phyloP scores from a whole-genome alignment of 2,113 vertebrate species.

The Nanorana parkeri region DNA sequence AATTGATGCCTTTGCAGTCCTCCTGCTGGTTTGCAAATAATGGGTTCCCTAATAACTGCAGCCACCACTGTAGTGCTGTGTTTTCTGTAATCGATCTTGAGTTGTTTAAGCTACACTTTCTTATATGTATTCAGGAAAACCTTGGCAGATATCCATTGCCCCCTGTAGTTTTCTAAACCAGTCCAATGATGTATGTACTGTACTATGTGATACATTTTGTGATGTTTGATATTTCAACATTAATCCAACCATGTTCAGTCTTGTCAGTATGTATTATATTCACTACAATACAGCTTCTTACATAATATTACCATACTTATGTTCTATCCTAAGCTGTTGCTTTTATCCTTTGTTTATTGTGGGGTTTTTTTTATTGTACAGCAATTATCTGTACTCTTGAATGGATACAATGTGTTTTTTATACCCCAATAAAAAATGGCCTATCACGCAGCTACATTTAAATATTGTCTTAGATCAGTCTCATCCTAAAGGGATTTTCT shows the following conservation, averaged over 20 bases:
- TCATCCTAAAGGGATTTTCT: too few relatives aligned
- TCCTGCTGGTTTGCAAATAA: constrained; percentile 37
- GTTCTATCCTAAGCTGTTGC: too few relatives aligned
- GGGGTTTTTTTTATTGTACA: too few relatives aligned
- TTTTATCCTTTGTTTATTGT: too few relatives aligned
- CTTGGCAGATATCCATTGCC: constrained; percentile 30
- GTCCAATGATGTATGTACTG: constrained; percentile 13
- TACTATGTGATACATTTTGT: neutral
- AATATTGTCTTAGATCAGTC: too few relatives aligned
- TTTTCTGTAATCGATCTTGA: constrained; percentile 38
- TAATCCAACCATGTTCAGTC: neutral
- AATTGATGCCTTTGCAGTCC: constrained; percentile 38
- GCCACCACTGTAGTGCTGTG: constrained; percentile 12
- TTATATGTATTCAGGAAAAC: constrained; percentile 28
- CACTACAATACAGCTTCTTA: neutral
- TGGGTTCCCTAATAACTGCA: constrained; percentile 28
- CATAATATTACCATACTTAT: neutral
- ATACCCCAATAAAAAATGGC: too few relatives aligned
- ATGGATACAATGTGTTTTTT: too few relatives aligned
- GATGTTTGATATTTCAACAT: neutral
- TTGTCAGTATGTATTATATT: neutral
- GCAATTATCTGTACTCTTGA: too few relatives aligned
- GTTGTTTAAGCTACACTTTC: constrained; percentile 26
- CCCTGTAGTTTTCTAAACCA: constrained; percentile 36
- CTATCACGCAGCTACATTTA: too few relatives aligned